phyloP scores from a whole-genome alignment of 2,888 invertebrate genomes.

The Drosophila colorata region DNA sequence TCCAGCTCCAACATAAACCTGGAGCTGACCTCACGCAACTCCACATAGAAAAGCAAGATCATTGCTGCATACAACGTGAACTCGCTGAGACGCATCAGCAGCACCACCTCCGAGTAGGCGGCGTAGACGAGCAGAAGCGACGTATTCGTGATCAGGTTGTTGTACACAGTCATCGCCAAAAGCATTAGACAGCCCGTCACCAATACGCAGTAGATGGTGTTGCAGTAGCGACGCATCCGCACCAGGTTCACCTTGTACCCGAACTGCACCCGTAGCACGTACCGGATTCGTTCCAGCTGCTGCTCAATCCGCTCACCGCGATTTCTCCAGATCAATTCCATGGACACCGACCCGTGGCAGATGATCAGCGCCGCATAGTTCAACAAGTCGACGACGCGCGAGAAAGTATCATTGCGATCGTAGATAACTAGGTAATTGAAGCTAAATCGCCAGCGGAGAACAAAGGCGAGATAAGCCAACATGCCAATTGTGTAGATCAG shows the following conservation, averaged over 20 bases:
- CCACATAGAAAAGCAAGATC: slow-evolving; percentile 53
- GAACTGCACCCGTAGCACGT: slow-evolving; percentile 44
- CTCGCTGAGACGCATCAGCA: slow-evolving; percentile 65
- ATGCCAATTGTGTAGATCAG: slow-evolving; percentile 20
- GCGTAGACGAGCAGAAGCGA: slow-evolving; percentile 23
- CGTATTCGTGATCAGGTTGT: not conserved
- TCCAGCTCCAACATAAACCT: slow-evolving; percentile 48
- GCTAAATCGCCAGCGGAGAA: slow-evolving; percentile 39
- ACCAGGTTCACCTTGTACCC: slow-evolving; percentile 33
- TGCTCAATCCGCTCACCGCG: slow-evolving; percentile 37
- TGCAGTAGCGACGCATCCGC: slow-evolving; percentile 41
- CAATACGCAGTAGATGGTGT: slow-evolving; percentile 22
- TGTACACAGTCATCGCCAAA: slow-evolving; percentile 2
- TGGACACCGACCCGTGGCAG: slow-evolving; percentile 32
- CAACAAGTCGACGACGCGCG: slow-evolving; percentile 57
- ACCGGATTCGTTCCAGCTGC: slow-evolving; percentile 39
- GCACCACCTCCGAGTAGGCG: slow-evolving; percentile 68
- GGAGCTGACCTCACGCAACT: slow-evolving; percentile 35
- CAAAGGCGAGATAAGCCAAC: slow-evolving; percentile 8
- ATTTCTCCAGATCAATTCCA: slow-evolving; percentile 63
- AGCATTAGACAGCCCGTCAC: not conserved
- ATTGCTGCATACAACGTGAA: slow-evolving; percentile 56
- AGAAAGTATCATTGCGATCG: slow-evolving; percentile 60
- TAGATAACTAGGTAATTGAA: slow-evolving; percentile 51
- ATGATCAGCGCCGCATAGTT: slow-evolving; percentile 44